Evolutionary conservation across 2,113 vertebrate genomes (phyloP).

Genomic region (Microcebus lehilahytsara): DNA sequence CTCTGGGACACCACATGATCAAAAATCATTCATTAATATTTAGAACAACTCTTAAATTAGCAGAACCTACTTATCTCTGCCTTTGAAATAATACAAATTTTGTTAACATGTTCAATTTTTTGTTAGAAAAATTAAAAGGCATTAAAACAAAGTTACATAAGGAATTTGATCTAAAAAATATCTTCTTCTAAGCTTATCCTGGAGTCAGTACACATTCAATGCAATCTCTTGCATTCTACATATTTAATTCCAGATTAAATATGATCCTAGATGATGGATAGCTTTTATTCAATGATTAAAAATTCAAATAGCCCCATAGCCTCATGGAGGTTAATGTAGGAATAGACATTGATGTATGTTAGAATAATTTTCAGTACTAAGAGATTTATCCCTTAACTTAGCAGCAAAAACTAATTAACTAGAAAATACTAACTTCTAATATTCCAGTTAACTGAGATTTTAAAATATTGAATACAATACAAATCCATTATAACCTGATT

Average conservation of each 20-base stretch:
- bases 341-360: background rate
- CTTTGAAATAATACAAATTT: constrained; percentile 16
- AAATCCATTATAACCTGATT: constrained; percentile 2
- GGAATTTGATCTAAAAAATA: background rate
- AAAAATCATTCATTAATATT: background rate
- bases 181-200: background rate
- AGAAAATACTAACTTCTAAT: background rate
- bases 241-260: background rate
- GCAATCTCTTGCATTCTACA: background rate
- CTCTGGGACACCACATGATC: background rate
- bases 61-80: background rate
- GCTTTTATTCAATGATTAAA: constrained; percentile 26
- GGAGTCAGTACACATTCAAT: background rate
- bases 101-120: background rate
- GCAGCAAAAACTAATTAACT: background rate
- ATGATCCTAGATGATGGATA: background rate
- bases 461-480: background rate
- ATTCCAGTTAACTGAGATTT: background rate
- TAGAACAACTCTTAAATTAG: background rate
- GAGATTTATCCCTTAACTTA: background rate
- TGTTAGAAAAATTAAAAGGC: background rate
- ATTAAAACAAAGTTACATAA: background rate
- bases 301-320: background rate
- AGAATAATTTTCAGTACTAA: constrained; percentile 34
- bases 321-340: background rate